Evolutionary conservation across 2,888 invertebrate genomes (phyloP).

Genomic region (Hoplodrina blanda): DNA sequence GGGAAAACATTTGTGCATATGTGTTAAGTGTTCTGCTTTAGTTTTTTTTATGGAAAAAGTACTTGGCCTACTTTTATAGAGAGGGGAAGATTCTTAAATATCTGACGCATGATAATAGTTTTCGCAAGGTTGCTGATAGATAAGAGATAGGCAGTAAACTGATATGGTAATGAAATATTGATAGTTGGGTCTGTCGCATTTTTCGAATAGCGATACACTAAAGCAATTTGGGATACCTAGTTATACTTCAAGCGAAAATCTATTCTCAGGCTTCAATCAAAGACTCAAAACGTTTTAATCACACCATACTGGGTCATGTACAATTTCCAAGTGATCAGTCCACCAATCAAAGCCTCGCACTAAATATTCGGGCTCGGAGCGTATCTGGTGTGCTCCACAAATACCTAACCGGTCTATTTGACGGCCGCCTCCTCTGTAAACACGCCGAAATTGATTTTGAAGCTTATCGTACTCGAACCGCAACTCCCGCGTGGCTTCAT

Average conservation of each 20-base stretch:
- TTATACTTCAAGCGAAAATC: background rate
- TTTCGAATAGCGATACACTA: background rate
- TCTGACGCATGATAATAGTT: background rate
- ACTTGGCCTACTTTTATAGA: constrained; percentile 19
- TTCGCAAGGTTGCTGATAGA: background rate
- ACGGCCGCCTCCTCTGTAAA: constrained; percentile 78
- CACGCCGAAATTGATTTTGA: constrained; percentile 85
- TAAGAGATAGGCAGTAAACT: too few species aligned
- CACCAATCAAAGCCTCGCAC: constrained; percentile 57
- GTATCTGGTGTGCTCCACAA: constrained; percentile 57
- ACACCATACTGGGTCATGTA: constrained; percentile 40
- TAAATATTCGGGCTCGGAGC: constrained; percentile 58
- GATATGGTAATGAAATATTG: too few species aligned
- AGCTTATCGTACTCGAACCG: constrained; percentile 77
- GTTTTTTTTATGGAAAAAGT: constrained; percentile 23
- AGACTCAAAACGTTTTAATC: constrained; percentile 31
- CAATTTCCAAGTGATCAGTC: constrained; percentile 58
- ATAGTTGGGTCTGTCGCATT: too few species aligned
- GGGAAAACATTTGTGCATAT: constrained; percentile 38
- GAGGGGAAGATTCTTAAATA: background rate
- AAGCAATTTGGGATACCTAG: background rate
- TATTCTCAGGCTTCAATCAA: constrained; percentile 16
- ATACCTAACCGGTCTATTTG: constrained; percentile 74
- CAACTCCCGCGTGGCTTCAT: constrained; percentile 51
- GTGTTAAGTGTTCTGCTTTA: constrained; percentile 40